Evolutionary conservation across 2,888 invertebrate genomes (phyloP).

Genomic region (Conchocele bisecta): DNA sequence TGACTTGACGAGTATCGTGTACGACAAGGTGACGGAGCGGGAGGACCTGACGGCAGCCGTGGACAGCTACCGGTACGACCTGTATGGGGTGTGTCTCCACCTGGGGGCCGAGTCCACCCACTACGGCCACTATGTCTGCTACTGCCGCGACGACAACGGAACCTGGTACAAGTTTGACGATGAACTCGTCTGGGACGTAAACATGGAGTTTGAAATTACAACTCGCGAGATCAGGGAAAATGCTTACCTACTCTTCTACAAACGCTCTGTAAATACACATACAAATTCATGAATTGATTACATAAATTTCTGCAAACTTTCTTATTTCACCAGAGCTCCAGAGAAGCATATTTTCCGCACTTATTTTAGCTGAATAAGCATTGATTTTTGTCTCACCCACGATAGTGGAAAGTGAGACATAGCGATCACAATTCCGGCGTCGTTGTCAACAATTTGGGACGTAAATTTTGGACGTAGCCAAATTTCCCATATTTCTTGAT

Average conservation of each 20-base stretch:
- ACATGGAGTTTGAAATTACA: slow-evolving; percentile 80
- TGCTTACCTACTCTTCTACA: slow-evolving; percentile 80
- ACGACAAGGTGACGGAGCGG: slow-evolving; percentile 76
- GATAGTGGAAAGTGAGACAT: no score
- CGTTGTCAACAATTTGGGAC: no score
- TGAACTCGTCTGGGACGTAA: slow-evolving; percentile 75
- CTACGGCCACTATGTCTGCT: slow-evolving; percentile 79
- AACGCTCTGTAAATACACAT: slow-evolving; percentile 37
- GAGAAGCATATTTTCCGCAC: no score
- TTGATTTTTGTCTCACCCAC: no score
- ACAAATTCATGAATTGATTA: not conserved
- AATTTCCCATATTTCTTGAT: no score
- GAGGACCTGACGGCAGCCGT: slow-evolving; percentile 70
- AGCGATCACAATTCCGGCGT: no score
- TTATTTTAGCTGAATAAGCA: no score
- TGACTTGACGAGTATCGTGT: slow-evolving; percentile 75
- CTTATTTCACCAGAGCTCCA: not conserved
- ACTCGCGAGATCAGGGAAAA: slow-evolving; percentile 77
- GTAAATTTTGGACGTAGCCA: no score
- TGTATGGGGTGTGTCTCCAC: slow-evolving; percentile 79
- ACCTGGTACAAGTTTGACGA: slow-evolving; percentile 80
- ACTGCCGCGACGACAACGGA: slow-evolving; percentile 65
- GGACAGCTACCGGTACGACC: slow-evolving; percentile 71
- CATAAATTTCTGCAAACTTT: no score
- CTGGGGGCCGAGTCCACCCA: slow-evolving; percentile 76